A percentile compares a stretch with the other conserved stretches of the same genome.
These are phyloP conservation scores for Periparus ater DNA, from an alignment of 2,797 vertebrate species.

Conservation along the genomic window DNA sequence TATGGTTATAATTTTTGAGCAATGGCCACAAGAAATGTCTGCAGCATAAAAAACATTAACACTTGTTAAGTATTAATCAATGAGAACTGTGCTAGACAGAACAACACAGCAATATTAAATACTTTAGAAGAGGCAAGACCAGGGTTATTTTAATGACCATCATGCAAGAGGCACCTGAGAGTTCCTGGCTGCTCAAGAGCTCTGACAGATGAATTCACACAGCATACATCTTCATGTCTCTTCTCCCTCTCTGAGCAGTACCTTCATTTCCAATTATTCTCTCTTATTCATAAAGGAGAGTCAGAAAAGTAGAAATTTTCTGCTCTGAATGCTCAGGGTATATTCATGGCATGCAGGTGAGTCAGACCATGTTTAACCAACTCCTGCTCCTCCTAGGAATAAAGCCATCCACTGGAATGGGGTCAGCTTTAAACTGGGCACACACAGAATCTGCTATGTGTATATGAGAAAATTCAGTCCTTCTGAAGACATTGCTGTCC, in stretches of 20 bases:
- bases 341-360: background rate
- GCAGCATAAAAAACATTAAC: conserved; percentile 41
- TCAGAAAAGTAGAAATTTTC: conserved; percentile 7
- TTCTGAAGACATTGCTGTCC: background rate
- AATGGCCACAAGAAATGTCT: background rate
- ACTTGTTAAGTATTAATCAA: conserved; percentile 56
- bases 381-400: background rate
- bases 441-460: background rate
- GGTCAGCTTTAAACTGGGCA: background rate
- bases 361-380: background rate
- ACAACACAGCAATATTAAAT: conserved; percentile 29
- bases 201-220: background rate
- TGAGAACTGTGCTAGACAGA: background rate
- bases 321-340: background rate
- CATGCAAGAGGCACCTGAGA: background rate
- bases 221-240: background rate
- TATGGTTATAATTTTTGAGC: background rate
- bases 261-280: conserved; percentile 28
- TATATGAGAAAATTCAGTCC: background rate
- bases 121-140: background rate
- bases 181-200: background rate
- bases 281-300: background rate
- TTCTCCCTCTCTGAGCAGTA: background rate
- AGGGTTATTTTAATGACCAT: conserved; percentile 18
- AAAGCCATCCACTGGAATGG: background rate